These are phyloP conservation scores for Ophiodon elongatus DNA, from an alignment of 2,113 vertebrate genomes.

Conservation along the genomic window DNA sequence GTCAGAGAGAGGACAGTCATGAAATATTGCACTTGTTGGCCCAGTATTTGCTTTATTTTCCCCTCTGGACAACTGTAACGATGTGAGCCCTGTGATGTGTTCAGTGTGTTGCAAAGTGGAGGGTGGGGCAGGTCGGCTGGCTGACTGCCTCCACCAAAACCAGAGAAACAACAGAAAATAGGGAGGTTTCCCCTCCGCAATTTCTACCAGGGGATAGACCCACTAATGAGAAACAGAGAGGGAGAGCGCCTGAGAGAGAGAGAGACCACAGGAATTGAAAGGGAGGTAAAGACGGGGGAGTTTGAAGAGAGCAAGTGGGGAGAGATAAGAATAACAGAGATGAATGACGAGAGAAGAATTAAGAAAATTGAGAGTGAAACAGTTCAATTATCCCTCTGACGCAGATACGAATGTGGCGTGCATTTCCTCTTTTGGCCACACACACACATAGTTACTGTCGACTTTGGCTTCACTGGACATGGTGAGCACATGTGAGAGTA, in stretches of 20 bases:
- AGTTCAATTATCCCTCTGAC: slow-evolving; percentile 1
- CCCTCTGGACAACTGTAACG: slow-evolving; percentile 19
- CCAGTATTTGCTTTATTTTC: slow-evolving; percentile 41
- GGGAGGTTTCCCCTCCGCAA: slow-evolving; percentile 38
- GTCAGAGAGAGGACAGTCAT: background rate
- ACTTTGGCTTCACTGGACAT: background rate
- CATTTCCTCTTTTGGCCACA: background rate
- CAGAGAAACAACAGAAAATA: slow-evolving; percentile 52
- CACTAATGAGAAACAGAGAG: slow-evolving; percentile 61
- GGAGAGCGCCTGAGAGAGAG: background rate
- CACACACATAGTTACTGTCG: background rate
- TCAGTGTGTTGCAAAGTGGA: slow-evolving; percentile 52
- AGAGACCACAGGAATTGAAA: background rate
- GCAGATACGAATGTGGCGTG: background rate
- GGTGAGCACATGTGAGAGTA: background rate
- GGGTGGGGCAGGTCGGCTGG: slow-evolving; percentile 64
- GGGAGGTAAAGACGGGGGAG: background rate
- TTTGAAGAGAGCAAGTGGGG: background rate
- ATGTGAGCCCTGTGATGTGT: slow-evolving; percentile 57
- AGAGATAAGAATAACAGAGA: background rate
- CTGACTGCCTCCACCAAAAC: slow-evolving; percentile 66
- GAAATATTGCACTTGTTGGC: slow-evolving; percentile 42
- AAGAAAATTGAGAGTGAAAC: background rate
- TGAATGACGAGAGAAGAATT: background rate
- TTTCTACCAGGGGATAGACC: slow-evolving; percentile 38